Evolutionary conservation across 1,140 invertebrate genomes (phyloP).

Genomic region (Drosophila prosaltans): DNA sequence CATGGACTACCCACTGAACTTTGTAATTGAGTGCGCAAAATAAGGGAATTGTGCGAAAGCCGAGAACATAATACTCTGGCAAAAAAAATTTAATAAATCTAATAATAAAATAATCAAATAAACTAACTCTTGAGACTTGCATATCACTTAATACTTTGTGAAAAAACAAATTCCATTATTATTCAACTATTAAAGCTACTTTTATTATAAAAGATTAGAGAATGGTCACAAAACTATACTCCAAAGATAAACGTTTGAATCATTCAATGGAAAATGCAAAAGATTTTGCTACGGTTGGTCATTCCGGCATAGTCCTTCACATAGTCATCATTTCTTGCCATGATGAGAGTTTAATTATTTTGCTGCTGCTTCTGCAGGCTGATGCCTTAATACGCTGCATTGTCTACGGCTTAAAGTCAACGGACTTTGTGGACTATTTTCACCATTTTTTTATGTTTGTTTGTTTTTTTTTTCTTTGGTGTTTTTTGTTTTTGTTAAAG

Average conservation of each 20-base stretch:
- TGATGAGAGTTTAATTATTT: constrained; percentile 42
- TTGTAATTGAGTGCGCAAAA: constrained; percentile 60
- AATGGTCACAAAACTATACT: too few species aligned
- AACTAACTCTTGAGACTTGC: too few species aligned
- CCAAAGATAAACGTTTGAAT: too few species aligned
- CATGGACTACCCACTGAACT: constrained; percentile 40
- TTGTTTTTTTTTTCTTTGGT: constrained; percentile 28
- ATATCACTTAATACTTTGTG: too few species aligned
- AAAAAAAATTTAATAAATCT: background rate
- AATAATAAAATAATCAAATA: too few species aligned
- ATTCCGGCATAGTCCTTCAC: background rate
- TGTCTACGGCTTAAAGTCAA: constrained; percentile 75
- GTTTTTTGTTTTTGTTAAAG: constrained; percentile 52
- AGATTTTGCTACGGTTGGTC: background rate
- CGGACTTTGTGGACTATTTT: constrained; percentile 55
- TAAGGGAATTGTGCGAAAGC: constrained; percentile 21
- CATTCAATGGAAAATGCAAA: too few species aligned
- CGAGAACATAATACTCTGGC: constrained; percentile 27
- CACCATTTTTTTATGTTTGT: constrained; percentile 17
- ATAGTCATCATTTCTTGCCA: background rate
- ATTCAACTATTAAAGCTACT: too few species aligned
- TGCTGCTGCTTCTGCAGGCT: constrained; percentile 18
- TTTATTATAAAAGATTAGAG: too few species aligned
- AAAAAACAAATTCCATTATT: too few species aligned
- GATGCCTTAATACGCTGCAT: constrained; percentile 61